Conservation (phyloP, 2,113 vertebrate species). For the Shinisaurus crocodilurus region DNA sequence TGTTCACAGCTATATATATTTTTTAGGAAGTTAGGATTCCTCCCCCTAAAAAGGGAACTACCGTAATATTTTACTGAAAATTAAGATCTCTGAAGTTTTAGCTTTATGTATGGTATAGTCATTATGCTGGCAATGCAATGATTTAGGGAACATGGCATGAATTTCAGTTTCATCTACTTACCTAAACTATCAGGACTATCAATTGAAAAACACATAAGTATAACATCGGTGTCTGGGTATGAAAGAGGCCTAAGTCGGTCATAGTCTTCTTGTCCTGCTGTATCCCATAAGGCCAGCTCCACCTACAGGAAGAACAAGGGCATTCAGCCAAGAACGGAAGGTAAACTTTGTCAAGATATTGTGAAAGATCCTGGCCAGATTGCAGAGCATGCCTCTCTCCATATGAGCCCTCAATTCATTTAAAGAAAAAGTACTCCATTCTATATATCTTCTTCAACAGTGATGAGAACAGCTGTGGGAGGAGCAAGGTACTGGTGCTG, state of each 20-base stretch:
- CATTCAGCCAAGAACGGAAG: conserved; percentile 19
- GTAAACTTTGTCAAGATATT: not conserved
- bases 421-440: not conserved
- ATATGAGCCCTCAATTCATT: not conserved
- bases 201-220: conserved; percentile 99
- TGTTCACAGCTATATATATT: not conserved
- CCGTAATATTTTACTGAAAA: not conserved
- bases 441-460: not conserved
- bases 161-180: conserved; percentile 71
- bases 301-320: conserved; percentile 80
- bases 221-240: conserved; percentile 98
- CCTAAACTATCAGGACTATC: conserved; percentile 99
- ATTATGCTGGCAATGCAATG: no score
- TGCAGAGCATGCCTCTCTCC: not conserved
- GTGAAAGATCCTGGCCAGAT: not conserved
- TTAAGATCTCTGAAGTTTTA: not conserved
- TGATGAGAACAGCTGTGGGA: not conserved
- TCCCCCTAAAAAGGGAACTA: not conserved
- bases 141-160: not conserved
- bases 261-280: conserved; percentile 98
- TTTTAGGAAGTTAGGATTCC: no score
- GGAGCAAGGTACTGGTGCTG: not conserved
- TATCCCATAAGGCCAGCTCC: conserved; percentile 98
- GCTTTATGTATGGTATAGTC: not conserved
- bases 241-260: conserved; percentile 97